Evolutionary conservation across 1,140 invertebrate species (phyloP).

Genomic region (Meloidogyne exigua): DNA sequence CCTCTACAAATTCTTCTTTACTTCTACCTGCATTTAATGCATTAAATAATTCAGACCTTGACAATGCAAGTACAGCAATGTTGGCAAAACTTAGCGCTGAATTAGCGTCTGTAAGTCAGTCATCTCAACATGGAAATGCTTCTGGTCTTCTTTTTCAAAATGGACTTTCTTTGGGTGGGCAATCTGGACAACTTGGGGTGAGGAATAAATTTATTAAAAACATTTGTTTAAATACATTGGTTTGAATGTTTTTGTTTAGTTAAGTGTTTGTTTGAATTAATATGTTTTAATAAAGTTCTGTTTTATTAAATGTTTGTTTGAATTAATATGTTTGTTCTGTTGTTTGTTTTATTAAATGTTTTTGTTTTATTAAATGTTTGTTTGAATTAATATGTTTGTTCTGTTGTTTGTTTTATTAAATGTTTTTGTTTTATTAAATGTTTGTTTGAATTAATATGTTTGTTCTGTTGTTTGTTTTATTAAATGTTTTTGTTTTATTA

Average conservation of each 20-base stretch:
- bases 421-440: no score
- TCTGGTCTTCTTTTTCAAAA: background rate
- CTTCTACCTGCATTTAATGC: constrained; percentile 6
- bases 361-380: no score
- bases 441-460: no score
- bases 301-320: background rate
- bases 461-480: no score
- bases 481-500: no score
- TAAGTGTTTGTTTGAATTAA: no score
- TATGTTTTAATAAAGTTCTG: background rate
- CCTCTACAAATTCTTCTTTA: background rate
- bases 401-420: no score
- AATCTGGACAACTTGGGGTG: background rate
- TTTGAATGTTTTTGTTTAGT: no score
- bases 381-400: no score
- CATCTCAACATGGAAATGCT: background rate
- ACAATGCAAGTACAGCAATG: constrained; percentile 9
- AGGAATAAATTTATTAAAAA: background rate
- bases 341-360: background rate
- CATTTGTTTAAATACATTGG: no score
- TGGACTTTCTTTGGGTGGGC: constrained; percentile 8
- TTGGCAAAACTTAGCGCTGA: constrained; percentile 28
- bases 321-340: background rate
- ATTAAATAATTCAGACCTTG: background rate
- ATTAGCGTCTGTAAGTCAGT: constrained; percentile 16